These are phyloP conservation scores for Peucedramus taeniatus DNA, from an alignment of 2,113 vertebrate species.

Conservation along the genomic window DNA sequence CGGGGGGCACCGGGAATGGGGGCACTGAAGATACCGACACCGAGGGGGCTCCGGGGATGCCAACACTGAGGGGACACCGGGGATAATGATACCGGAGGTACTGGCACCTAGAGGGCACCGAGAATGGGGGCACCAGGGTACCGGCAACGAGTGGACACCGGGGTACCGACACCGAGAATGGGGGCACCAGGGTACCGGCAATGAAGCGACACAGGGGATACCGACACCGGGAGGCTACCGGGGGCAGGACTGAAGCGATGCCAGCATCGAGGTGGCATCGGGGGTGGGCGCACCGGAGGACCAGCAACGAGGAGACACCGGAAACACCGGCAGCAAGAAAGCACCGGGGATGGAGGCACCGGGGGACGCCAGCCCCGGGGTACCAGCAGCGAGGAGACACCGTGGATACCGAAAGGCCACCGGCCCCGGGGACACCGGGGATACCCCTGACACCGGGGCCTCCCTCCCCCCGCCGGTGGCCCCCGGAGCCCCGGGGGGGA, in stretches of 20 bases:
- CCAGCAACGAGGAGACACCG: not conserved
- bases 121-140: not conserved
- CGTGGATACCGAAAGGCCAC: not conserved
- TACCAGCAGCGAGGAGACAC: not conserved
- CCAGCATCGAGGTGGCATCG: too few species aligned
- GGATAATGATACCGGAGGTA: too few species aligned
- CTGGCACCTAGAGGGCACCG: not conserved
- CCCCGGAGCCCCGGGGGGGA: not conserved
- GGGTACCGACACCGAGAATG: not conserved
- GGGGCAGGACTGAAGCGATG: not conserved
- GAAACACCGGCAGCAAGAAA: not conserved
- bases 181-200: not conserved
- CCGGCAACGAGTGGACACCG: not conserved
- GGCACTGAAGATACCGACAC: not conserved
- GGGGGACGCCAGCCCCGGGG: not conserved
- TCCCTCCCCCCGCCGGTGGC: not conserved
- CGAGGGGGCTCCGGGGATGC: too few species aligned
- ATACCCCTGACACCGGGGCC: not conserved
- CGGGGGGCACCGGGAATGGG: not conserved
- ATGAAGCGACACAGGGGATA: not conserved
- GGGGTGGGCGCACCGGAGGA: too few species aligned
- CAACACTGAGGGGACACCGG: not conserved
- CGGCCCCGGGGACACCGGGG: not conserved
- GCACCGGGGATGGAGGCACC: not conserved
- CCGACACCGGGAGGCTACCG: not conserved